Evolutionary conservation across 2,888 invertebrate genomes (phyloP), one percentile per base, ranked within the genome.

Genomic region (Drosophila gaucha): DNA sequence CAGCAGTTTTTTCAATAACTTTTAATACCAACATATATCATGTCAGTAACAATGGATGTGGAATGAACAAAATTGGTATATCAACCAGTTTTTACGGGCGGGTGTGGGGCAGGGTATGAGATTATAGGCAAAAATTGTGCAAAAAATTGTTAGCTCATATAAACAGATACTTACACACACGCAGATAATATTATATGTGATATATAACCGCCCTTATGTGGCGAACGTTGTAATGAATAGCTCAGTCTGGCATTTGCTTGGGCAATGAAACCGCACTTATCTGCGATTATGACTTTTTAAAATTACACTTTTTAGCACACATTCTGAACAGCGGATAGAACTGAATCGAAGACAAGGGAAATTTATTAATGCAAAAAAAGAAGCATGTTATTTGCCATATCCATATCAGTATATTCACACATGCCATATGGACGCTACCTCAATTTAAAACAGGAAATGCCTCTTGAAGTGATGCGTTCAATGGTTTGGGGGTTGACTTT

Each of bases 381-480:
- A 39, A 65, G 67, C 71, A 58, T 69, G 65, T 55, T 71, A 82
- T 80, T 65, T 69, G 67, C 59, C 69, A 74, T 77, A 79, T 76
- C 62, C 70, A 68, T 86, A 84, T 80, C 80, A 65, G 57, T 60
- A 67, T 47, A 63, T 72, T 73, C 68, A 63, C 70, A 63, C 74
- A 78, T 66, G 56, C 73, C 74, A 63, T 69, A 74, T 77, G 64
- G 65, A 65, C 59, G 62, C 74, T 85, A 73, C 79, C 82, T 83
- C 90, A 88, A 90, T 90, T 90, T 88, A 85, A 89, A 90, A 89
- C 90, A 90, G 90, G 90, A 90, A 89, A 89, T 82, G 78, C 88
- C 89, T 80, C 85, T 87, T 67, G 78, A 83, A 80, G 78, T 71
- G 87, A 67, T 67, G 62, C 74, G 77, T 54, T 52, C 67, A 60